Base-by-base conservation (phyloP, 2,113 vertebrate genomes). In the Scartelaos histophorus region DNA sequence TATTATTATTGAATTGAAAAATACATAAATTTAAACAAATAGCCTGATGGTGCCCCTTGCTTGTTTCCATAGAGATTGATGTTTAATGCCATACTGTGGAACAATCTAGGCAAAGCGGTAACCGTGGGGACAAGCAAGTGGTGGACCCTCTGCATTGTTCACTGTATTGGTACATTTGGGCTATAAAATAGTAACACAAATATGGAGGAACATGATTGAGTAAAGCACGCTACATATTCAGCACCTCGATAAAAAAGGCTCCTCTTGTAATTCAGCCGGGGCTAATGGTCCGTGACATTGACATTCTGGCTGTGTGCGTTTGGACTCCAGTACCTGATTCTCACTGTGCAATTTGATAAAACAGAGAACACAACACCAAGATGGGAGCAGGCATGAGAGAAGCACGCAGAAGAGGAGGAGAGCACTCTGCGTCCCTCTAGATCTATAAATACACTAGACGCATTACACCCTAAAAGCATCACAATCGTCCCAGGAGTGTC, bases 381-480 rank as follows among this genome's bases (percentile, higher is more conserved):
- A 82, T 71, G 73, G 68, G 29, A 71, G 76, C 45, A 71, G 71
- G 86, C 75, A 62, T 80, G 73, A 76, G 78, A 79, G 64, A 67
- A 10, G 22, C 34, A 25, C 25, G 60, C 70, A 67, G 46, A 69
- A 47, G 49, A 53, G 69, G 74, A 66, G 79, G 61, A 82, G 76
- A 71, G 69, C 74, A 88, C 87, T 84, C 85, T 66, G 67, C 13
- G 12, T 88, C 81, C 88, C 87, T 88, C 17, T 85, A 89, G 82
- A 86, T 88, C 88, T 92, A 89, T 90, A 89, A 90, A 90, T 91
- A 90, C 83, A 70, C 81, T 87, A 80, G 80, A 87, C 84, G 85
- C 86, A 88, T 89, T 88, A 88, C 87, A 90, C 77, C 74, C 83
- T 87, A 83, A 90, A 88, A 90, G 89, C 89, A 92, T 92, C 79